Base-by-base conservation (phyloP, 2,113 vertebrate species). In the Calypte anna region DNA sequence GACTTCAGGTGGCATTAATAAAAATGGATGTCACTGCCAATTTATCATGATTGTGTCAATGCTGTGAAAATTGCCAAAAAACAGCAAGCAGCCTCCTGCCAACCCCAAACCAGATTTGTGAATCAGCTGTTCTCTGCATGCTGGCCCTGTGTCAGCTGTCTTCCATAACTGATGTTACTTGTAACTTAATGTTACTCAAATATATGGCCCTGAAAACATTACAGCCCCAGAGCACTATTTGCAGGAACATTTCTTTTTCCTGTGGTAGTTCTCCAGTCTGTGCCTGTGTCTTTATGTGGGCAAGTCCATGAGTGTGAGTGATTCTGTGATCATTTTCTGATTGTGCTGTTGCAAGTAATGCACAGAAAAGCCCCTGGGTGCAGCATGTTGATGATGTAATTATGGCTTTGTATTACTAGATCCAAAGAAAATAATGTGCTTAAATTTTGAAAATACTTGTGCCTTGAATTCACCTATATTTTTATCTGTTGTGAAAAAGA, bases 351-450 rank as follows among this genome's bases (percentile, higher is more conserved):
- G 44, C 23, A 51, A 94, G 40, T 75, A 79, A 92, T 88, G 73
- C 76, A 63, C 33, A 55, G 67, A 67, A 90, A 83, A 88, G 68
- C 33, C 44, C 50, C 77, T 78, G 12, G 94, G 70, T 96, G 82
- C 50, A 85, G 79, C 61, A 31, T 88, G 22, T 70, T 89, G 78
- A 86, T 90, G 88, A 93, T 82, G 81, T 96, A 91, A 77, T 82
- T 87, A 85, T 33, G 83, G 88, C 84, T 96, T 96, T 94, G 44
- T 88, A 80, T 94, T 38, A 87, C 64, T 94, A 90, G 86, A 93
- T 97, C 95, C 96, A 98, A 98, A 98, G 96, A 98, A 96, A 93
- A 93, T 20, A 86, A 81, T 69, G 58, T 70, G 55, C 93, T 54
- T 94, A 94, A 55, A 78, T 76, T 95, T 80, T 78, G 51, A 94